Conservation (phyloP, 2,797 vertebrate genomes). For the Oceanodroma leucorhoa region DNA sequence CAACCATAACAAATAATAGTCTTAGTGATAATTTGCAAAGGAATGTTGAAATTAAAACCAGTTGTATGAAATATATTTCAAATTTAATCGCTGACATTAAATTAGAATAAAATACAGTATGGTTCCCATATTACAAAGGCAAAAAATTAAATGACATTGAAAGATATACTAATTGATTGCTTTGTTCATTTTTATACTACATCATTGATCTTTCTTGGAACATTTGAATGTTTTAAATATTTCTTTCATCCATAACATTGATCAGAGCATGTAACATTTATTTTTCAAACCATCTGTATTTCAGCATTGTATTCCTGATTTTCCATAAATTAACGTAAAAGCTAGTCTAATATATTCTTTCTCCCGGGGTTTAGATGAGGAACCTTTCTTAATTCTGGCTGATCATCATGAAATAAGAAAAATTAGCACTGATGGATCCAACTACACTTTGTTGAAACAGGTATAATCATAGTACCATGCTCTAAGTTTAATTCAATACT, state of each 20-base stretch:
- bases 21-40: background rate
- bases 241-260: conserved; percentile 67
- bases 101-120: background rate
- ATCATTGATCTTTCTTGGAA: conserved; percentile 67
- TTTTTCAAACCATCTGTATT: conserved; percentile 62
- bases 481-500: conserved; percentile 51
- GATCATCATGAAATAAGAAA: conserved; percentile 98
- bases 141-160: conserved; percentile 18
- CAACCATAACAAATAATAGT: background rate
- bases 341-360: conserved; percentile 57
- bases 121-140: conserved; percentile 15
- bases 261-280: conserved; percentile 65
- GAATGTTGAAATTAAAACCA: background rate
- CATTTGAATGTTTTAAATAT: conserved; percentile 70
- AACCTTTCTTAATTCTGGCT: conserved; percentile 96
- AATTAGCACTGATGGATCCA: conserved; percentile 95
- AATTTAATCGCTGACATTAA: conserved; percentile 22
- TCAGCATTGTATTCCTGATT: conserved; percentile 64
- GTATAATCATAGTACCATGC: conserved; percentile 72
- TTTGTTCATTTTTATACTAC: conserved; percentile 68
- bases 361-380: conserved; percentile 85
- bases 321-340: conserved; percentile 68
- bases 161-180: conserved; percentile 67
- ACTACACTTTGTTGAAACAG: conserved; percentile 98
- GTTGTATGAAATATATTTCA: background rate